Evolutionary conservation across 2,113 vertebrate species (phyloP), one percentile per base, ranked within the genome.

Genomic region (Rhinoptilus africanus): DNA sequence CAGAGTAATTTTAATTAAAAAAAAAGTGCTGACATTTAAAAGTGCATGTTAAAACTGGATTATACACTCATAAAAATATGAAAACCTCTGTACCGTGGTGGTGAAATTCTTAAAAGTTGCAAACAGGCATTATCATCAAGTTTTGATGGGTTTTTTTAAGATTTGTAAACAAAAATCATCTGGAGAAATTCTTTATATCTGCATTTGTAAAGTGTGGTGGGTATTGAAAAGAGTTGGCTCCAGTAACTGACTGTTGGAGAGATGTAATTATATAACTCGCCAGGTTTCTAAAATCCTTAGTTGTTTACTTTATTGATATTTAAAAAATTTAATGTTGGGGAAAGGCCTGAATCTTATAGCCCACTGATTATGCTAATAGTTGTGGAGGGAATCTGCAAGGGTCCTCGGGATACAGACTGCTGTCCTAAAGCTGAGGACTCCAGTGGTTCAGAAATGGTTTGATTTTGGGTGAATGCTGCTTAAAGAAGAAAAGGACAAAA

Each of bases 1-100:
- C 73, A 93, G 91, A 92, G 48, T 94, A 95, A 92, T 97, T 92
- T 82, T 87, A 80, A 91, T 94, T 94, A 8, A 0, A 34, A 87
- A 93, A 75, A 47, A 53, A 53, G 64, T 35, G 57, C 73, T 93
- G 86, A 75, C 72, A 94, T 96, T 91, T 95, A 85, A 69, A 94
- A 97, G 89, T 17, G 7, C n/a, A 8, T 48, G 59, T 83, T 92
- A 90, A 85, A 94, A 89, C 62, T 34, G 27, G 56, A 88, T 13
- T 53, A 68, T 79, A 27, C 10, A 5, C 67, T 85, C 39, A 35
- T 72, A 68, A 73, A 93, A 92, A 73, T 35, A 35, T 76, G 43
- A 39, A 72, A 66, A 43, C 93, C 56, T 88, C 35, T 48, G 2
- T 57, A 5, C 1, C 4, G 32, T 34, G 22, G 30, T 60, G 56